These are phyloP conservation scores for Tinea semifulvella DNA, from an alignment of 2,888 invertebrate genomes.

Conservation along the genomic window DNA sequence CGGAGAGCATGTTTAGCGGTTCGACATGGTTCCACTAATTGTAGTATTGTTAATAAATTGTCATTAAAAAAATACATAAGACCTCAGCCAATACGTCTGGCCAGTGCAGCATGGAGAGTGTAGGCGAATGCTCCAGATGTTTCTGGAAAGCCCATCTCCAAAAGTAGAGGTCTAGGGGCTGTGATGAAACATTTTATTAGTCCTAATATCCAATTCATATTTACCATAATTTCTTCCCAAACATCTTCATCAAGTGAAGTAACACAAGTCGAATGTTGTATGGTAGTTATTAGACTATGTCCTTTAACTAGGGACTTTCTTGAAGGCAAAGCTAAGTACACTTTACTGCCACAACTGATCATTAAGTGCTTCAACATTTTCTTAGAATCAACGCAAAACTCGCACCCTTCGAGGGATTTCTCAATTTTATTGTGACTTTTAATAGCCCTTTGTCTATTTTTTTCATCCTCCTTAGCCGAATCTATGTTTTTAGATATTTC, in stretches of 20 bases:
- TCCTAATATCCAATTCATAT: constrained; percentile 18
- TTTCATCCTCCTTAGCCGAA: constrained; percentile 67
- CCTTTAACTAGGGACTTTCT: constrained; percentile 82
- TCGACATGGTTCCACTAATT: too few relatives aligned
- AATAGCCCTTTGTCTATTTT: constrained; percentile 73
- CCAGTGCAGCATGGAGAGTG: too few relatives aligned
- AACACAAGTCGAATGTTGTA: constrained; percentile 80
- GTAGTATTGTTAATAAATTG: too few relatives aligned
- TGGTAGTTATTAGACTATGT: constrained; percentile 88
- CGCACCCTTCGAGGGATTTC: constrained; percentile 80
- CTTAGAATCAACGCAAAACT: constrained; percentile 82
- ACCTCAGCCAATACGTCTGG: too few relatives aligned
- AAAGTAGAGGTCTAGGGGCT: too few relatives aligned
- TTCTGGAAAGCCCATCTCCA: too few relatives aligned
- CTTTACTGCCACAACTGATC: constrained; percentile 80
- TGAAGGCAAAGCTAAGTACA: constrained; percentile 85
- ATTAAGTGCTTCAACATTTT: constrained; percentile 86
- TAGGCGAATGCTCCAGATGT: too few relatives aligned
- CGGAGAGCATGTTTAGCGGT: too few relatives aligned
- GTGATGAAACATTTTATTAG: too few relatives aligned
- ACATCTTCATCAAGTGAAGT: constrained; percentile 94
- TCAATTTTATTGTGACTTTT: constrained; percentile 75
- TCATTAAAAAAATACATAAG: too few relatives aligned
- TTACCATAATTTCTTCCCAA: constrained; percentile 86
- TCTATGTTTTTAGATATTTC: constrained; percentile 75